These are phyloP conservation scores for Micronycteris hirsuta DNA, from an alignment of 2,113 vertebrate species.

Conservation along the genomic window DNA sequence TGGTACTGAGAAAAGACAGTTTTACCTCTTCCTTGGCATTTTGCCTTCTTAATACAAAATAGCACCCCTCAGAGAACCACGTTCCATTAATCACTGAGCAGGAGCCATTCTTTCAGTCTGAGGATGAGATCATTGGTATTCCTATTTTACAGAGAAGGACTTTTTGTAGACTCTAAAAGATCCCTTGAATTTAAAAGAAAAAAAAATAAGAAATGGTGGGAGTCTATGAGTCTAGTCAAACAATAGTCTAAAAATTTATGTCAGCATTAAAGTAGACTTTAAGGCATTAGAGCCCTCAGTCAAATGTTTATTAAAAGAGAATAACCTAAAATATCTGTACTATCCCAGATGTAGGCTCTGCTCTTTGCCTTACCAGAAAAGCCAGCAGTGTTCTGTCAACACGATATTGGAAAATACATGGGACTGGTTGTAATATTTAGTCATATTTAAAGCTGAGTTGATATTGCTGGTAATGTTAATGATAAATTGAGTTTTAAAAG, in stretches of 20 bases:
- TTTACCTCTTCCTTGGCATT: conserved; percentile 3
- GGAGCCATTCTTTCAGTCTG: background rate
- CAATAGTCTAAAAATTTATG: background rate
- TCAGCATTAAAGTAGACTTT: background rate
- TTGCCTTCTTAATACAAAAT: conserved; percentile 37
- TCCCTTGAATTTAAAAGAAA: background rate
- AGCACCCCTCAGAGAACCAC: background rate
- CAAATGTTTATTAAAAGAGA: conserved; percentile 52
- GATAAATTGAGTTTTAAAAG: conserved; percentile 34
- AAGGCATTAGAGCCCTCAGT: background rate
- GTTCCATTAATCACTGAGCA: background rate
- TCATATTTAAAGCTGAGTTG: background rate
- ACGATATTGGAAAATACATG: conserved; percentile 36
- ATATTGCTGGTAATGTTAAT: conserved; percentile 15
- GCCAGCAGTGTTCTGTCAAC: background rate
- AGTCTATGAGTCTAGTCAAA: background rate
- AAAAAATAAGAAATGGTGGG: background rate
- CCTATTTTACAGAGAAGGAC: conserved; percentile 40
- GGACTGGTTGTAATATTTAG: background rate
- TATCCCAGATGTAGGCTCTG: background rate
- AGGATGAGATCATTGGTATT: conserved; percentile 12
- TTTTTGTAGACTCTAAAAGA: background rate
- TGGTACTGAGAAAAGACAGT: conserved; percentile 27
- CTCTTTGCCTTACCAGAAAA: conserved; percentile 24
- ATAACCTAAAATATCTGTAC: conserved; percentile 55